phyloP scores from a whole-genome alignment of 2,797 vertebrate genomes.

The Hapalemur alaotrensis region DNA sequence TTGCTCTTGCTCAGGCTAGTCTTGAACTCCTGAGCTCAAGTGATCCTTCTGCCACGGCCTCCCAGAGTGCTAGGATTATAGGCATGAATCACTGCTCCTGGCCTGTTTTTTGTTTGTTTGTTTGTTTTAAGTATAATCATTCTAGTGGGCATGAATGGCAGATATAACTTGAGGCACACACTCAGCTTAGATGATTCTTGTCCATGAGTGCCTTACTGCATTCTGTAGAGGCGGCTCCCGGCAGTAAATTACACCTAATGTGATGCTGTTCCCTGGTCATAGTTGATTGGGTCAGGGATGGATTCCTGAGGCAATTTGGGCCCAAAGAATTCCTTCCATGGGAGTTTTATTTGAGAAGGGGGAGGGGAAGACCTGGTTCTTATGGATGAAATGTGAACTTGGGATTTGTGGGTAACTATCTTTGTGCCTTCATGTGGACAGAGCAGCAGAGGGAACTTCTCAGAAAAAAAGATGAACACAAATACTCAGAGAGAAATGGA shows the following conservation, averaged over 20 bases:
- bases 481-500: neutral
- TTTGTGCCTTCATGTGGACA: neutral
- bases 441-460: neutral
- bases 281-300: neutral
- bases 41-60: neutral
- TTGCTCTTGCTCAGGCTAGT: neutral
- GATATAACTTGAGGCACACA: neutral
- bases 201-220: neutral
- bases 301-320: neutral
- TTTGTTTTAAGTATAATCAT: neutral
- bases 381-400: neutral
- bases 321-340: neutral
- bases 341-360: conserved; percentile 9
- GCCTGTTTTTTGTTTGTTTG: neutral
- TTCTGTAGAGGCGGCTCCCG: neutral
- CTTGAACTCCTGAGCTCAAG: neutral
- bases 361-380: neutral
- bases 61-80: neutral
- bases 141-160: neutral
- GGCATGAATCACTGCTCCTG: neutral
- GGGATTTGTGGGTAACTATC: neutral
- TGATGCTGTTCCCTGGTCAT: neutral
- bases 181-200: neutral
- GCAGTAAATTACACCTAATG: neutral
- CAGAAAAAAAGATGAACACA: neutral